Evolutionary conservation across 2,888 invertebrate genomes (phyloP).

Genomic region (Eilema depressum): DNA sequence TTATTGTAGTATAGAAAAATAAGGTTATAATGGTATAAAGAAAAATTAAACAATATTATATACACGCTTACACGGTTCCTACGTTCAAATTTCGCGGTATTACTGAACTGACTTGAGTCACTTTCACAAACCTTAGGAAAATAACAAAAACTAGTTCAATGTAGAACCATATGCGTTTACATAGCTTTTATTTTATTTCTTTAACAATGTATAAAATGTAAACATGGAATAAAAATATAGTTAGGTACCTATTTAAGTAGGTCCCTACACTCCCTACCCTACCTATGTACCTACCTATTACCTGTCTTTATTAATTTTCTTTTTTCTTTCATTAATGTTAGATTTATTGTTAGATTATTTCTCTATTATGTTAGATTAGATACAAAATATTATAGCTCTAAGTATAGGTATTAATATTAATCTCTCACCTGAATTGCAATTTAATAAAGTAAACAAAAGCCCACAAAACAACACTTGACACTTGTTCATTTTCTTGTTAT

Average conservation of each 20-base stretch:
- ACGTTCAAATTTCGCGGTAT: neutral
- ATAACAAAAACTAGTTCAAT: neutral
- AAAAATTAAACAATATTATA: too few species aligned
- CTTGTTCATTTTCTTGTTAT: slow-evolving; percentile 38
- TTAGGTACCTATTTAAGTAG: too few species aligned
- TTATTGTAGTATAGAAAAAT: too few species aligned
- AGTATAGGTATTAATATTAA: neutral
- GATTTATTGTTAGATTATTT: neutral
- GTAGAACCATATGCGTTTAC: neutral
- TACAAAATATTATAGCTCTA: neutral
- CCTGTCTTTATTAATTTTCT: too few species aligned
- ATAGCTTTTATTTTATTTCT: too few species aligned
- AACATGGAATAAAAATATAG: neutral
- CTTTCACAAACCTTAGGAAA: neutral
- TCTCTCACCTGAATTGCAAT: slow-evolving; percentile 41
- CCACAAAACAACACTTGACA: slow-evolving; percentile 37
- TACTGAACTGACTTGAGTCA: neutral
- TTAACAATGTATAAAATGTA: too few species aligned
- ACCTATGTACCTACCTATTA: too few species aligned
- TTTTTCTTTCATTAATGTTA: too few species aligned
- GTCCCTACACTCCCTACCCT: too few species aligned
- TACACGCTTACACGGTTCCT: too few species aligned
- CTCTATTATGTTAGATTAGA: neutral
- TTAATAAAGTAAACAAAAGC: slow-evolving; percentile 35
- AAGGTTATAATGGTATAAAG: too few species aligned